phyloP scores from a whole-genome alignment of 2,113 vertebrate genomes.

The Prochilodus magdalenae region DNA sequence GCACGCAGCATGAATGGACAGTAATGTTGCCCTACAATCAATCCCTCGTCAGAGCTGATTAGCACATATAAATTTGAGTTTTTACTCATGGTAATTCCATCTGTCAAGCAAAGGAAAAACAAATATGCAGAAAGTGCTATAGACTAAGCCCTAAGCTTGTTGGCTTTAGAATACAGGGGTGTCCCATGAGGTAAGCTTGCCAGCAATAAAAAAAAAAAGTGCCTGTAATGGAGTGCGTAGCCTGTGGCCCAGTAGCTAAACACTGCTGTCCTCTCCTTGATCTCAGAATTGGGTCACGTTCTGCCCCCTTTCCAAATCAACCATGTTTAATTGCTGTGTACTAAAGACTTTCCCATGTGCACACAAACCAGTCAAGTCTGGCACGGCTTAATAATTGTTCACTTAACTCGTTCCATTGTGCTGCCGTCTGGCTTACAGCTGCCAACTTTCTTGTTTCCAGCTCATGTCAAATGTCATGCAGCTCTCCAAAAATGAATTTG shows the following conservation, averaged over 20 bases:
- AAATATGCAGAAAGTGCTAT: slow-evolving; percentile 1
- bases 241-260: slow-evolving; percentile 47
- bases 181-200: slow-evolving; percentile 42
- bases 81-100: slow-evolving; percentile 42
- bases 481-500: background rate
- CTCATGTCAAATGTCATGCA: slow-evolving; percentile 39
- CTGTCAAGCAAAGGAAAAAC: slow-evolving; percentile 31
- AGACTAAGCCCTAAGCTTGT: slow-evolving; percentile 36
- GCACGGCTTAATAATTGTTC: slow-evolving; percentile 68
- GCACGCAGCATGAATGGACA: background rate
- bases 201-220: slow-evolving; percentile 29
- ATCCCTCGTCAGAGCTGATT: slow-evolving; percentile 33
- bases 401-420: slow-evolving; percentile 69
- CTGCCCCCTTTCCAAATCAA: slow-evolving; percentile 58
- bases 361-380: slow-evolving; percentile 66
- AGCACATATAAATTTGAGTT: slow-evolving; percentile 33
- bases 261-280: slow-evolving; percentile 54
- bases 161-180: slow-evolving; percentile 27
- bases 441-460: slow-evolving; percentile 44
- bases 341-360: slow-evolving; percentile 68
- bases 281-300: slow-evolving; percentile 66
- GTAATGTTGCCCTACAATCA: slow-evolving; percentile 22
- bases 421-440: slow-evolving; percentile 60
- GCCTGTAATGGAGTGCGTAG: slow-evolving; percentile 30
- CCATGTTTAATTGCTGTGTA: slow-evolving; percentile 69